Conservation (phyloP, 2,888 invertebrate genomes). For the Salticus scenicus region DNA sequence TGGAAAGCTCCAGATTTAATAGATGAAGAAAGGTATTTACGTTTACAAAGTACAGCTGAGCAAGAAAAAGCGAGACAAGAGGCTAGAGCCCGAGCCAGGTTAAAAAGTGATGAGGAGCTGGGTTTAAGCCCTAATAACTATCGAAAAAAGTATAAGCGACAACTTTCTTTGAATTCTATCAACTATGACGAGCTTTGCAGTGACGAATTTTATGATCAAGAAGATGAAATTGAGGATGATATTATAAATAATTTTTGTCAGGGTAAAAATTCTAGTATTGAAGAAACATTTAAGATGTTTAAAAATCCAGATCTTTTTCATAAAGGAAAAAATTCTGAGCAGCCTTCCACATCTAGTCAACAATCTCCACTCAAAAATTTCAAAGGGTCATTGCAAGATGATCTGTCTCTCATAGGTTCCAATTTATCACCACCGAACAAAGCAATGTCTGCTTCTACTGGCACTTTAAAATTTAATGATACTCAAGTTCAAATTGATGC, state of each 20-base stretch:
- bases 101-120: constrained; percentile 84
- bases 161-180: constrained; percentile 64
- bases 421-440: constrained; percentile 17
- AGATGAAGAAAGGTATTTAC: constrained; percentile 71
- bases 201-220: constrained; percentile 70
- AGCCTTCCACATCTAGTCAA: constrained; percentile 50
- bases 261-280: constrained; percentile 36
- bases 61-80: constrained; percentile 80
- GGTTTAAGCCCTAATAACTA: constrained; percentile 76
- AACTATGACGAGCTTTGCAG: constrained; percentile 67
- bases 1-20: constrained; percentile 54
- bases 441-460: background rate
- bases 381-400: background rate
- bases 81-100: constrained; percentile 81
- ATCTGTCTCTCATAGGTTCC: background rate
- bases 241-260: constrained; percentile 52
- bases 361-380: background rate
- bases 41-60: constrained; percentile 72
- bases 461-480: constrained; percentile 26
- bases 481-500: constrained; percentile 18
- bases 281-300: constrained; percentile 61
- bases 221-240: constrained; percentile 65
- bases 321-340: constrained; percentile 34
- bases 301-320: constrained; percentile 38
- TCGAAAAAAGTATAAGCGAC: constrained; percentile 64